Evolutionary conservation across 2,888 invertebrate genomes (phyloP).

Genomic region (Molorchus minor): DNA sequence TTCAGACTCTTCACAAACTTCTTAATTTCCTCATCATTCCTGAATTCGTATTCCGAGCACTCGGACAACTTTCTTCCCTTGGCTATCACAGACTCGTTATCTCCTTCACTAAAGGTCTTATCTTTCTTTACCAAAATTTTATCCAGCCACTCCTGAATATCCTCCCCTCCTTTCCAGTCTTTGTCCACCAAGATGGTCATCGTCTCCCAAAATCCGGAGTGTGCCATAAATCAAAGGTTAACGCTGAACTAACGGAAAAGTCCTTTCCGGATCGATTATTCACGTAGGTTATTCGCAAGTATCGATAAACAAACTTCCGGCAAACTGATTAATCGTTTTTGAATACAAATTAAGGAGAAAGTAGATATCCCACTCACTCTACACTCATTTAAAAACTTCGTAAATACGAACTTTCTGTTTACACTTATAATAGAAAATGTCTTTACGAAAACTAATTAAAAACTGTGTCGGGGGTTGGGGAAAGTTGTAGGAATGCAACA

Average conservation of each 20-base stretch:
- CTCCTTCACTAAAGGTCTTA: constrained; percentile 23
- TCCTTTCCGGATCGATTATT: constrained; percentile 3
- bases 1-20: constrained; percentile 45
- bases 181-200: constrained; percentile 69
- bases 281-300: background rate
- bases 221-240: constrained; percentile 44
- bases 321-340: constrained; percentile 9
- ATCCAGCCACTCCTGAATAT: constrained; percentile 56
- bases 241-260: too few relatives aligned
- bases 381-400: too few relatives aligned
- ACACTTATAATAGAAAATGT: too few relatives aligned
- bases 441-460: background rate
- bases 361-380: too few relatives aligned
- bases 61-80: constrained; percentile 33
- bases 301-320: background rate
- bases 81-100: constrained; percentile 25
- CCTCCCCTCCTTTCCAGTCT: constrained; percentile 63
- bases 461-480: background rate
- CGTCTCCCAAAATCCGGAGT: constrained; percentile 68
- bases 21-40: constrained; percentile 41
- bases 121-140: constrained; percentile 46
- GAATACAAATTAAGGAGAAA: constrained; percentile 4
- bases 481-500: constrained; percentile 5
- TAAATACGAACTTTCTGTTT: too few relatives aligned
- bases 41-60: constrained; percentile 23